Percentiles rank a stretch among this genome's conserved stretches.
These are phyloP conservation scores for Carduelis carduelis DNA, from an alignment of 2,797 vertebrate genomes.

Conservation along the genomic window DNA sequence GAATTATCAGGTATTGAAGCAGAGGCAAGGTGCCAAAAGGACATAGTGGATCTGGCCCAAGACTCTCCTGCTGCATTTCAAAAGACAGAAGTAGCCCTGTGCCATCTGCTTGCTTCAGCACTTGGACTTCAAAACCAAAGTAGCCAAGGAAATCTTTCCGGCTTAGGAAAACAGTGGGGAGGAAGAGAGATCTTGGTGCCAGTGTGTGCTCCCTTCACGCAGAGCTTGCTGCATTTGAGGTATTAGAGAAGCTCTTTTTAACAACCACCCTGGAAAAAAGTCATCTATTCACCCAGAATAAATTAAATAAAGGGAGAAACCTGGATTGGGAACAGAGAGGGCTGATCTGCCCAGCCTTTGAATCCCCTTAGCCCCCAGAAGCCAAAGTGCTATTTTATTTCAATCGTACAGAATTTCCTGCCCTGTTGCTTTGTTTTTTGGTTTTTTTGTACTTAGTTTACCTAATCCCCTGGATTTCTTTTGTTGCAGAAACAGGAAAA, in stretches of 20 bases:
- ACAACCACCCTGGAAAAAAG: background rate
- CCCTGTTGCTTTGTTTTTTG: background rate
- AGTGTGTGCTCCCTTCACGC: background rate
- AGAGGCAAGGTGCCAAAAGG: background rate
- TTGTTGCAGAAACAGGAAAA: conserved; percentile 6
- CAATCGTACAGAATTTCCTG: background rate
- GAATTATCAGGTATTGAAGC: background rate
- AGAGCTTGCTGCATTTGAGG: background rate
- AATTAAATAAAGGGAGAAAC: background rate
- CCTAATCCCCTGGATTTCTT: background rate
- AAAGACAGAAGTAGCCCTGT: background rate
- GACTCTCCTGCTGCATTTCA: background rate
- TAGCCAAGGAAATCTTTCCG: background rate
- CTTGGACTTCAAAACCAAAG: background rate
- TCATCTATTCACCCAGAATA: conserved; percentile 1
- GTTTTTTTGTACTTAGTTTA: background rate
- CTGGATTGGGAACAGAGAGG: background rate
- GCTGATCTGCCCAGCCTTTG: background rate
- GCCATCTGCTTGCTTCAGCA: conserved; percentile 4
- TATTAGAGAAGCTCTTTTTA: background rate
- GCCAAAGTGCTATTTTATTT: conserved; percentile 16
- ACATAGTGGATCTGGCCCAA: background rate
- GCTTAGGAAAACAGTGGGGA: background rate
- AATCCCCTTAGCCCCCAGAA: background rate
- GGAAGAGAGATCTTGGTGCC: background rate